These are phyloP conservation scores for Danaus plexippus DNA, from an alignment of 1,140 invertebrate genomes.

Conservation along the genomic window DNA sequence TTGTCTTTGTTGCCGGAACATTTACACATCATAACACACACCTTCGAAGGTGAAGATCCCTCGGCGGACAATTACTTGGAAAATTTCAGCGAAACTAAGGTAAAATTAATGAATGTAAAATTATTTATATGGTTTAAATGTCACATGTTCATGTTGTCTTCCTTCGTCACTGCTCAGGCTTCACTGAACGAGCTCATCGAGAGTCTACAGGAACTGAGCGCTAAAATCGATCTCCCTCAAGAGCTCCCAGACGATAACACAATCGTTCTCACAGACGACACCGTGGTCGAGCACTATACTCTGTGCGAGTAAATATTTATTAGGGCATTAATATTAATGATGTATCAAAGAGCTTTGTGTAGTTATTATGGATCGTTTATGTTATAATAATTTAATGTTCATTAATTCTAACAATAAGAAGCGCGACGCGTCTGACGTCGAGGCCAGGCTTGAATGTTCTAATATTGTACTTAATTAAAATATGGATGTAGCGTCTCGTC, in stretches of 20 bases:
- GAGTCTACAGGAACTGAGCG: slow-evolving; percentile 52
- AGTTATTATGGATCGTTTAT: not conserved
- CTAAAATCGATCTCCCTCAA: slow-evolving; percentile 52
- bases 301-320: slow-evolving; percentile 38
- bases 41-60: slow-evolving; percentile 46
- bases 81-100: slow-evolving; percentile 54
- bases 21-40: slow-evolving; percentile 35
- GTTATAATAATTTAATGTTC: not conserved
- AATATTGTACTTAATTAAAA: too few species aligned
- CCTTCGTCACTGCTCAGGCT: slow-evolving; percentile 27
- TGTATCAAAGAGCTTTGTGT: not conserved
- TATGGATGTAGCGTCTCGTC: too few species aligned
- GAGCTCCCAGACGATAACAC: slow-evolving; percentile 57
- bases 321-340: slow-evolving; percentile 1
- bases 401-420: too few species aligned
- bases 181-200: slow-evolving; percentile 49
- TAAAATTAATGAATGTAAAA: slow-evolving; percentile 20
- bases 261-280: slow-evolving; percentile 54
- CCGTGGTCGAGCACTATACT: slow-evolving; percentile 53
- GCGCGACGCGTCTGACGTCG: too few species aligned
- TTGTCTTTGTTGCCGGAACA: slow-evolving; percentile 43
- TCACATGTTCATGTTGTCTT: not conserved
- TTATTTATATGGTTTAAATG: not conserved
- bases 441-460: too few species aligned
- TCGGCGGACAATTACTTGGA: slow-evolving; percentile 34